Evolutionary conservation across 2,888 invertebrate genomes (phyloP).

Genomic region (Seladonia tumulorum): DNA sequence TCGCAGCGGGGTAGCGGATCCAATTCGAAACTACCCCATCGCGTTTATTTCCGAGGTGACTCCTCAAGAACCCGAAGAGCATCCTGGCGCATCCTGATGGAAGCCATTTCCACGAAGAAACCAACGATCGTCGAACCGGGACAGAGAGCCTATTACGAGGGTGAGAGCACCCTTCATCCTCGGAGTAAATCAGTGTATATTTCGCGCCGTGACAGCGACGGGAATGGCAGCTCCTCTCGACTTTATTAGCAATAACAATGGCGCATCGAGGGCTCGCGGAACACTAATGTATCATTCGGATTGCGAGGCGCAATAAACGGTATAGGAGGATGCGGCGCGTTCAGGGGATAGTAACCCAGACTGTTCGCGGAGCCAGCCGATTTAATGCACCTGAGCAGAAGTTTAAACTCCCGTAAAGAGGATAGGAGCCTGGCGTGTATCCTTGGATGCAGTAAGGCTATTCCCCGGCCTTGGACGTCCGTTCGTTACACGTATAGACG

Average conservation of each 20-base stretch:
- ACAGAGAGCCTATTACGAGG: not conserved
- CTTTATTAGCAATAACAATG: constrained; percentile 60
- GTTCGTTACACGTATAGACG: constrained; percentile 60
- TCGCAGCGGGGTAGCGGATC: not conserved
- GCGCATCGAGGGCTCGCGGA: constrained; percentile 47
- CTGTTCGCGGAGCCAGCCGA: constrained; percentile 34
- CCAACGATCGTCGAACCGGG: not conserved
- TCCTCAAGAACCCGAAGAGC: not conserved
- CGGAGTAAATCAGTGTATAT: not conserved
- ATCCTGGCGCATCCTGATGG: not conserved
- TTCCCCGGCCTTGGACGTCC: constrained; percentile 70
- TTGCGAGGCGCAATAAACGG: constrained; percentile 54
- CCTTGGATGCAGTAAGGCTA: constrained; percentile 71
- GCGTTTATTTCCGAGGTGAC: not conserved
- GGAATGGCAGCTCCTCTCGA: constrained; percentile 27
- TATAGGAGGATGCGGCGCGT: constrained; percentile 33
- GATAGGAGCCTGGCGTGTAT: constrained; percentile 53
- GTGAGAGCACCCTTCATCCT: not conserved
- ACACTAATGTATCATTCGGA: constrained; percentile 58
- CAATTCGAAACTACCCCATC: not conserved
- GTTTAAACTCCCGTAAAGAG: constrained; percentile 67
- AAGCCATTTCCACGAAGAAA: not conserved
- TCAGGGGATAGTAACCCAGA: not conserved
- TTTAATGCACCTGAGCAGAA: constrained; percentile 64
- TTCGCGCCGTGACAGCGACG: not conserved